Base-by-base conservation (phyloP, 2,888 invertebrate genomes). In the Melanostoma mellinum region DNA sequence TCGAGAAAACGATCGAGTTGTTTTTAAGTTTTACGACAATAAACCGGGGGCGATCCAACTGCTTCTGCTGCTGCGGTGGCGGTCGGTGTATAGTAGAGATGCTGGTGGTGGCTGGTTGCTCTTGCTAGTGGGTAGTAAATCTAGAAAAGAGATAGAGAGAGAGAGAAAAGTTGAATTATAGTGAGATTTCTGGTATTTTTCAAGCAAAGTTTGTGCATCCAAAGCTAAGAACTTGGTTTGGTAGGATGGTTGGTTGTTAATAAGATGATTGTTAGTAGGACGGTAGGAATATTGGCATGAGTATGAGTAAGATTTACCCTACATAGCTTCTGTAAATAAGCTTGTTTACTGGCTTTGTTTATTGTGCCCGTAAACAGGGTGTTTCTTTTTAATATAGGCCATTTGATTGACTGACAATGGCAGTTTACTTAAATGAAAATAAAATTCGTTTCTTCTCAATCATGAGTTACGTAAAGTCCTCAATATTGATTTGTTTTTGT, bases 1-100 rank as follows among this genome's bases (percentile, higher is more conserved):
- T 36, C 56, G 44, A 77, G 77, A 74, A 84, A 84, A 69, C 58
- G 63, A 82, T 82, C 78, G 73, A 73, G 68, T 73, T 61, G 68
- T 63, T 56, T 78, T 40, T 67, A 60, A 68, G 55, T 56, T 50
- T 44, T 20, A 73, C 52, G 73, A 78, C 40, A 50, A 60, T 53
- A 71, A 76, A 71, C 63, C 58, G 60, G 50, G 69, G 69, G 68
- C 67, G 63, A 63, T 46, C 10, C 10, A n/a, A 10, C 44, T 46
- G 44, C 44, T 3, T n/a, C 10, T 20, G 20, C n/a, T 10, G 10
- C 3, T 63, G 65, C 46, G 38, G 42, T 56, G 75, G 67, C 6
- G 55, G 75, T 10, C 30, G 50, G 36, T 50, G 50, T 44, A 48
- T 58, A 48, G 77, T 58, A 48, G 77, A 20, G 20, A 35, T 48